A percentile compares a stretch with the other conserved stretches of the same genome.
These are phyloP conservation scores for Oryzias woworae DNA, from an alignment of 2,113 vertebrate species.

Conservation along the genomic window DNA sequence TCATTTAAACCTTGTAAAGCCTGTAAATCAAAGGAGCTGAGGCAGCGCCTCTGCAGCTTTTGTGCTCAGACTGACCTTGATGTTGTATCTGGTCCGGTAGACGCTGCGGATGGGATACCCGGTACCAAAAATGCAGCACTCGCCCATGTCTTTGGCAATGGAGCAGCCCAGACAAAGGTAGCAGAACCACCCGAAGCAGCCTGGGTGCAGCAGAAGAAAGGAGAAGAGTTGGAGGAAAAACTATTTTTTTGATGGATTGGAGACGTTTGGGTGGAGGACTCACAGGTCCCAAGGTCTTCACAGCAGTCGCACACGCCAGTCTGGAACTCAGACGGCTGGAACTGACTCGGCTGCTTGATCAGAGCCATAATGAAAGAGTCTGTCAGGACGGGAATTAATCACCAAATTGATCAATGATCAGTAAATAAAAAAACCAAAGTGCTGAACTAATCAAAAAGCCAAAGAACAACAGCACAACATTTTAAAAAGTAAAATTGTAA, in stretches of 20 bases:
- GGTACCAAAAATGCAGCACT: constrained; percentile 81
- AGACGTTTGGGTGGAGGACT: constrained; percentile 23
- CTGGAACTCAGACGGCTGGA: constrained; percentile 68
- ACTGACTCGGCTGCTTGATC: constrained; percentile 34
- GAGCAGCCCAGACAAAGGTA: constrained; percentile 65
- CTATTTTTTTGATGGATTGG: no score
- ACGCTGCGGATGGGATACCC: constrained; percentile 79
- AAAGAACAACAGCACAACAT: no score
- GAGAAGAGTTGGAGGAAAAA: background rate
- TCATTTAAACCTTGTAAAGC: no score
- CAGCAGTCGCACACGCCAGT: constrained; percentile 51
- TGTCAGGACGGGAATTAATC: background rate
- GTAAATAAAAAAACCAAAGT: no score
- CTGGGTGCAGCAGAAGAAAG: constrained; percentile 51
- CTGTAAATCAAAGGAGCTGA: no score
- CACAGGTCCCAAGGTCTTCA: constrained; percentile 66
- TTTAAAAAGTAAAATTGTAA: no score
- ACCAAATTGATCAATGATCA: no score
- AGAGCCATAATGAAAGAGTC: constrained; percentile 55
- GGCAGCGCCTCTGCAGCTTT: no score
- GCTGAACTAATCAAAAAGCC: no score
- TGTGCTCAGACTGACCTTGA: constrained; percentile 65
- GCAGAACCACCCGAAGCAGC: constrained; percentile 74
- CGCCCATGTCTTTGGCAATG: constrained; percentile 79
- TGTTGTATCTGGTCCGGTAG: constrained; percentile 85